Evolutionary conservation across 2,113 vertebrate genomes (phyloP), one percentile per base, ranked within the genome.

Genomic region (Centropristis striata): DNA sequence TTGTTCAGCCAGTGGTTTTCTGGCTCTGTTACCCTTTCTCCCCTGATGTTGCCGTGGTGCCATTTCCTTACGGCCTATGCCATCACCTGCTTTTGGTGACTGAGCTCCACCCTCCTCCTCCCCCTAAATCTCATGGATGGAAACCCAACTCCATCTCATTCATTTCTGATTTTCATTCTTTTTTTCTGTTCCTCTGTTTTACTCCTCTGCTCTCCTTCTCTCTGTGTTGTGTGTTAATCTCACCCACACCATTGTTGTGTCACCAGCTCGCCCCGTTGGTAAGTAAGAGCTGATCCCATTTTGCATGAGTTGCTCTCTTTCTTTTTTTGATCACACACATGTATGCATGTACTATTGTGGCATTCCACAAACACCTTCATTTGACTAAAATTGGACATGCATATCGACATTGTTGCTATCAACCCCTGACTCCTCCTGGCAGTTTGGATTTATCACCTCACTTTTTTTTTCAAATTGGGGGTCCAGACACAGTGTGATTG

Each of bases 251-350:
- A 97, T 97, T 97, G 94, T 97, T 96, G 96, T 96, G 94, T 97
- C 95, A 96, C 94, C 97, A 98, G 97, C 95, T 96, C 96, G 95
- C 93, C 97, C 97, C 64, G 96, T 99, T 88, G 97, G 97, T 99
- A 98, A 99, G 97, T 99, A 98, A 93, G 96, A 95, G 95, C 96
- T 96, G 96, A 95, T 79, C 64, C 91, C 86, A 92, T 96, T 88
- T 90, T 92, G 96, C 96, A 97, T 97, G 96, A 47, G 39, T 91
- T 94, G 94, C 93, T 94, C 85, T 91, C 80, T 94, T 73, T 88
- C 36, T 74, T 46, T 84, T 86, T 58, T 61, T 49, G 61, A 74
- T 87, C 92, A 90, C 84, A 49, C 54, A 86, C 39, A 71, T 67
- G 63, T 80, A 86, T 86, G 78, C 82, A 90, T 88, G 86, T 41